These are phyloP conservation scores for Lucifuga dentata DNA, from an alignment of 2,113 vertebrate genomes.

Conservation along the genomic window DNA sequence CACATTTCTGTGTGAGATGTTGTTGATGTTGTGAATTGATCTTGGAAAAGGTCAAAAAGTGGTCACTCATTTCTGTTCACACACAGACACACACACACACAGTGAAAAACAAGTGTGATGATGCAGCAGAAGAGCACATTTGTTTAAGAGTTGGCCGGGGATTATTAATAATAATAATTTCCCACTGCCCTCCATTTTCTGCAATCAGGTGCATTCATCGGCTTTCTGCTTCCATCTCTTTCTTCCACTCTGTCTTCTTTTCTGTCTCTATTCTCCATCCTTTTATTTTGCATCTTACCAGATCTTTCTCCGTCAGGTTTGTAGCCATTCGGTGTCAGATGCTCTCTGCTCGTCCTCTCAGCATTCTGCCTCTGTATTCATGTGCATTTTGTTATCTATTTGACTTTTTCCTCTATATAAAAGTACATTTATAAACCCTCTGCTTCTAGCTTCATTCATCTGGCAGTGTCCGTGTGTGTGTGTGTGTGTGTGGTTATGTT, in stretches of 20 bases:
- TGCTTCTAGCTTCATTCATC: slow-evolving; percentile 44
- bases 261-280: too few species aligned
- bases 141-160: slow-evolving; percentile 38
- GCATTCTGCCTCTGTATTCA: slow-evolving; percentile 35
- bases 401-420: slow-evolving; percentile 58
- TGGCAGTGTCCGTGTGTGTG: slow-evolving; percentile 38
- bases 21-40: slow-evolving; percentile 24
- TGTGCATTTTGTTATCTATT: slow-evolving; percentile 43
- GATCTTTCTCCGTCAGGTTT: slow-evolving; percentile 27
- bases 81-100: slow-evolving; percentile 3
- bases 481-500: neutral
- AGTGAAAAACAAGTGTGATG: slow-evolving; percentile 24
- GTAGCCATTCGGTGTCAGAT: slow-evolving; percentile 48
- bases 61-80: slow-evolving; percentile 15
- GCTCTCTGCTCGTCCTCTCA: slow-evolving; percentile 18
- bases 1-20: slow-evolving; percentile 25
- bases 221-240: slow-evolving; percentile 24
- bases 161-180: slow-evolving; percentile 66
- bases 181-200: slow-evolving; percentile 32
- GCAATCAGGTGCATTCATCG: slow-evolving; percentile 51
- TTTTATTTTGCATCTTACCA: slow-evolving; percentile 37
- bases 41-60: slow-evolving; percentile 29
- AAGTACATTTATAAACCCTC: slow-evolving; percentile 55
- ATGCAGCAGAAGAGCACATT: slow-evolving; percentile 34
- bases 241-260: slow-evolving; percentile 31